Base-by-base conservation (phyloP, 1,140 invertebrate genomes). In the Lysiphlebus fabarum region DNA sequence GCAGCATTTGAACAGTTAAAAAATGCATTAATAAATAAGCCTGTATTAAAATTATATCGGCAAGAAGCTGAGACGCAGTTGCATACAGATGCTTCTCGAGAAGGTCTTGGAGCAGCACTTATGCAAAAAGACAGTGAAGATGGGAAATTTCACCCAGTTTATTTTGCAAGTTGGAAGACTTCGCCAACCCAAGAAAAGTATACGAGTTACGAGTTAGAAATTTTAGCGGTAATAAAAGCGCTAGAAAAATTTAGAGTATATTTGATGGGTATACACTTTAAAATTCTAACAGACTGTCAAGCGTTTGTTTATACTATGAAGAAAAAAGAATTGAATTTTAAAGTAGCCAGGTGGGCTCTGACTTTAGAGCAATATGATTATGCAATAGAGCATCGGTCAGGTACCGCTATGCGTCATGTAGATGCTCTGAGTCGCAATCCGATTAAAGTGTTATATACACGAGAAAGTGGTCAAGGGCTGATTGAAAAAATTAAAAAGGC, bases 211-310 rank as follows among this genome's bases (percentile, higher is more conserved):
- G 62, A 66, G 34, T 44, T 64, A 33, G 65, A 66, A 48, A 56
- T 58, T n/a, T 36, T 66, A 14, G 65, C 62, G 1, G 49, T 66
- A 8, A 45, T 65, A 38, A 48, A 62, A 66, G 44, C 62, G 2
- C 5, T 72, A 5, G 58, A 65, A 37, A 60, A 65, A 38, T 72
- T 70, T 54, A 42, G 68, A 2, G 58, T 69, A n/a, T 79, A 77
- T 60, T 48, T 77, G n/a, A 34, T 65, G 4, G 68, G 68, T 1
- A 67, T 68, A 14, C 40, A 54, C 5, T 77, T 77, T 56, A 78
- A 62, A 56, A 59, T 77, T 5, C 49, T 77, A 0, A 78, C 73
- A 1, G 77, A 79, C 60, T 78, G 75, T 61, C 58, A 65, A 33
- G 70, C 75, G 5, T 51, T 77, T 44, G 58, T 65, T 26, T 50